Percentiles rank a stretch among this genome's conserved stretches.
Evolutionary conservation across 2,113 vertebrate genomes (phyloP).

Genomic region (Sakesphorus luctuosus): DNA sequence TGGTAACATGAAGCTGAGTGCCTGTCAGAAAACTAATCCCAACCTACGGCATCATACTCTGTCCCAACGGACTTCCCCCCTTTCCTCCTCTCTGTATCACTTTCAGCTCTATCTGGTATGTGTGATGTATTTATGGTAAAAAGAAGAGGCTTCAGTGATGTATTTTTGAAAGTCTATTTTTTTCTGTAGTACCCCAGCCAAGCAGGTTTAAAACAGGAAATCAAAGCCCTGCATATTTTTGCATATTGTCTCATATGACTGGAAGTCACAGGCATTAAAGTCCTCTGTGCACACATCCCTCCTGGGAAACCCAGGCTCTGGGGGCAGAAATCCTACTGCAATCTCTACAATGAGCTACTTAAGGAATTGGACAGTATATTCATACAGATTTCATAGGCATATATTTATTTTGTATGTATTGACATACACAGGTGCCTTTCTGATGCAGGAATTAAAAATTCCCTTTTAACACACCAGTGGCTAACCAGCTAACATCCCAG

Average conservation of each 20-base stretch:
- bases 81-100: neutral
- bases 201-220: neutral
- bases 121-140: neutral
- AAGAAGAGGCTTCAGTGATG: neutral
- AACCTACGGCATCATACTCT: neutral
- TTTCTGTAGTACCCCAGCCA: neutral
- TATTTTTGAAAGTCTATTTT: neutral
- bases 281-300: fast-evolving
- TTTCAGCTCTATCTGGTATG: neutral
- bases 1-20: neutral
- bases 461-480: neutral
- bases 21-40: neutral
- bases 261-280: neutral
- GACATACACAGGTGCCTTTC: neutral
- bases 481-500: neutral
- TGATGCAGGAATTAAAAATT: neutral
- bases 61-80: neutral
- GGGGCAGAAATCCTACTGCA: neutral
- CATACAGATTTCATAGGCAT: neutral
- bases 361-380: neutral
- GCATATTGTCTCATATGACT: neutral
- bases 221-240: neutral
- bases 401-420: neutral
- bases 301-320: neutral
- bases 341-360: neutral